Conservation (phyloP, 2,888 invertebrate species). For the Mesorhabditis sp. region DNA sequence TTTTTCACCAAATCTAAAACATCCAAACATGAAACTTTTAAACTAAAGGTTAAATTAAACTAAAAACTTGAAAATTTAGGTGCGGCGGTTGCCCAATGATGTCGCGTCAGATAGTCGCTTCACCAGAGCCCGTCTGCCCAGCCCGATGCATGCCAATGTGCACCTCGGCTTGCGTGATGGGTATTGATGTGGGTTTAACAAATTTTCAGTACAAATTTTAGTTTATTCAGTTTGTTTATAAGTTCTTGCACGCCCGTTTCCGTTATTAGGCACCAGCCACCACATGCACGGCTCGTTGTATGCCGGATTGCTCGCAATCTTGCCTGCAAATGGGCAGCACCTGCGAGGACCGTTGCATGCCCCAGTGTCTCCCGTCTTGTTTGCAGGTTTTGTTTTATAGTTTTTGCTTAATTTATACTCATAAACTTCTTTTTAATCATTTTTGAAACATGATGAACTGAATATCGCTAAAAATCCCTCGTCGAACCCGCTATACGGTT, state of each 20-base stretch:
- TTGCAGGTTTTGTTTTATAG: too few species aligned
- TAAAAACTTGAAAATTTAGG: neutral
- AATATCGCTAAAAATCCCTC: too few species aligned
- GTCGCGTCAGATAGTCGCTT: neutral
- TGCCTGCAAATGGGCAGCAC: neutral
- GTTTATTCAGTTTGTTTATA: too few species aligned
- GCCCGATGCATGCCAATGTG: neutral
- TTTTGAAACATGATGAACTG: too few species aligned
- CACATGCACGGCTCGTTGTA: neutral
- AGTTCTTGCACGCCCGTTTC: too few species aligned
- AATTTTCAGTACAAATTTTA: too few species aligned
- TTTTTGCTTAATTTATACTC: too few species aligned
- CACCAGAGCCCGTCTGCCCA: slow-evolving; percentile 3
- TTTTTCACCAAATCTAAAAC: too few species aligned
- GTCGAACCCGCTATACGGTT: too few species aligned
- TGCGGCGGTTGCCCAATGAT: slow-evolving; percentile 6
- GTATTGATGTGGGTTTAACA: neutral
- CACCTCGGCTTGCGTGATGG: neutral
- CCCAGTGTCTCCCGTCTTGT: neutral
- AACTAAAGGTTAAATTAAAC: too few species aligned
- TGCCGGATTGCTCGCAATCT: neutral
- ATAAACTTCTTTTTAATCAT: too few species aligned
- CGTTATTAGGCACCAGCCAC: neutral
- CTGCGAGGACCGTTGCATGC: neutral
- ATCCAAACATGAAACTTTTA: too few species aligned